Percentiles rank a stretch among this genome's conserved stretches.
phyloP scores from a whole-genome alignment of 2,797 vertebrate genomes.

The Champsocephalus gunnari region DNA sequence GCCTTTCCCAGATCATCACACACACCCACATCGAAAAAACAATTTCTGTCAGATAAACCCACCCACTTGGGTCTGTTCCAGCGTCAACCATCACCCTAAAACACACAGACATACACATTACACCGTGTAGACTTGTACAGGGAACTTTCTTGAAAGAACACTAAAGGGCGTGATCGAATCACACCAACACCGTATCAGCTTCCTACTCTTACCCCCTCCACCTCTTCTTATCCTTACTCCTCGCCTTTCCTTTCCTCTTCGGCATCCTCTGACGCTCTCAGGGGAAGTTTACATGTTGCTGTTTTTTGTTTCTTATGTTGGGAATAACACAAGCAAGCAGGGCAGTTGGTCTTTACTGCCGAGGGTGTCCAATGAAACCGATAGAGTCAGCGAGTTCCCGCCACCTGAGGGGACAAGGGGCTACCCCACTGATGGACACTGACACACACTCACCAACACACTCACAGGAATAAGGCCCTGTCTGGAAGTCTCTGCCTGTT shows the following conservation, averaged over 20 bases:
- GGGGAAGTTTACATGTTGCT: not conserved
- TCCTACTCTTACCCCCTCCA: conserved; percentile 42
- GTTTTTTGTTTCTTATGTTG: conserved; percentile 21
- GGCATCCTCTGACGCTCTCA: conserved; percentile 41
- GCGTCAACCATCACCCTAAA: conserved; percentile 50
- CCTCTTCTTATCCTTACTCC: conserved; percentile 51
- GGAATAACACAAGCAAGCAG: conserved; percentile 20
- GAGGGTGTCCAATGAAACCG: conserved; percentile 30
- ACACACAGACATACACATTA: conserved; percentile 42
- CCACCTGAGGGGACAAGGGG: conserved; percentile 28
- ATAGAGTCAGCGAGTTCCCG: conserved; percentile 55
- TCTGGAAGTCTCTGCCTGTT: conserved; percentile 55
- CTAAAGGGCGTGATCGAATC: conserved; percentile 28
- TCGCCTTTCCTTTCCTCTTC: conserved; percentile 55
- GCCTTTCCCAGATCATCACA: conserved; percentile 77
- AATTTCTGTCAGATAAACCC: conserved; percentile 53
- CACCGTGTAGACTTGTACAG: conserved; percentile 14
- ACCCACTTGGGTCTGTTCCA: conserved; percentile 47
- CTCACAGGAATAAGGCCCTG: conserved; percentile 37
- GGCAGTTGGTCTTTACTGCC: conserved; percentile 25
- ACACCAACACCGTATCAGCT: conserved; percentile 29
- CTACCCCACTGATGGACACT: conserved; percentile 40
- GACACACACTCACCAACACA: conserved; percentile 42
- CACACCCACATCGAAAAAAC: conserved; percentile 50
- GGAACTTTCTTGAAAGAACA: conserved; percentile 26